Percentiles rank a stretch among this genome's conserved stretches.
These are phyloP conservation scores for Xestia xanthographa DNA, from an alignment of 2,888 invertebrate species.

Conservation along the genomic window DNA sequence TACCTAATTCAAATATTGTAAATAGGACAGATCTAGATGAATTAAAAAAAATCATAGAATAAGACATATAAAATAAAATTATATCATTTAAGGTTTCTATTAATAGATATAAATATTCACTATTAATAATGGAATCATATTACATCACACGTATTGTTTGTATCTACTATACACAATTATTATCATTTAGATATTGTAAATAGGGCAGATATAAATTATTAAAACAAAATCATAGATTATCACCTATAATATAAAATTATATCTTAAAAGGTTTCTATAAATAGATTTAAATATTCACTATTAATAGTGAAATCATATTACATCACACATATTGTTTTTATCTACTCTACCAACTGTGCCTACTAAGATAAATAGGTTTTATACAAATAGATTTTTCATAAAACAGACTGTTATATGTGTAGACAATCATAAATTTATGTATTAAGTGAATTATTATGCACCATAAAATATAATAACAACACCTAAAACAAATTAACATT, in stretches of 20 bases:
- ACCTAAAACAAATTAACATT: conserved; percentile 38
- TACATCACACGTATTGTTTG: conserved; percentile 34
- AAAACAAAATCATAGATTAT: conserved; percentile 13
- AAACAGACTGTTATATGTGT: conserved; percentile 9
- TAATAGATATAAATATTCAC: conserved; percentile 8
- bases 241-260: conserved; percentile 19
- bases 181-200: conserved; percentile 58
- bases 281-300: conserved; percentile 13
- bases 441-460: conserved; percentile 25
- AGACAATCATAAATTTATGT: conserved; percentile 5
- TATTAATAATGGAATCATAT: conserved; percentile 17
- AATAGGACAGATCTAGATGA: conserved; percentile 54
- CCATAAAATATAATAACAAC: conserved; percentile 24
- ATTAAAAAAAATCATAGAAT: conserved; percentile 17
- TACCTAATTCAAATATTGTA: conserved; percentile 48
- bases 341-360: conserved; percentile 26
- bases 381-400: conserved; percentile 2
- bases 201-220: conserved; percentile 44
- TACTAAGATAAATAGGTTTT: conserved; percentile 19
- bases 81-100: neutral
- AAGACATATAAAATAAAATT: conserved; percentile 20
- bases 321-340: too few species aligned
- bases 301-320: conserved; percentile 12
- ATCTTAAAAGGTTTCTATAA: neutral
- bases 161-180: conserved; percentile 93